These are phyloP conservation scores for Ligdia adustata DNA, from an alignment of 2,888 invertebrate species.

Conservation along the genomic window DNA sequence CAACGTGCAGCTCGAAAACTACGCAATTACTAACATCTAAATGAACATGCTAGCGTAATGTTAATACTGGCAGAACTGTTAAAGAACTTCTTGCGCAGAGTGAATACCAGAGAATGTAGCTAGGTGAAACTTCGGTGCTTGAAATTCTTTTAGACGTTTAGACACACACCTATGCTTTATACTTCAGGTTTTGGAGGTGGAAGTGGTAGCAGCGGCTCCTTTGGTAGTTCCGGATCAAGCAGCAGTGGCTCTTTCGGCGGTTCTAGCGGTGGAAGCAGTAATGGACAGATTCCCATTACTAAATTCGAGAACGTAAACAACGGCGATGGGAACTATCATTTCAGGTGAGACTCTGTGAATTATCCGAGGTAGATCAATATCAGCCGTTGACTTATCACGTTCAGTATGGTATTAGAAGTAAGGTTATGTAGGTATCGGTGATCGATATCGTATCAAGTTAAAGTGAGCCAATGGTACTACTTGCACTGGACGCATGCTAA, in stretches of 20 bases:
- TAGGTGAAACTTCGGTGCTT: too few species aligned
- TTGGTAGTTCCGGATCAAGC: conserved; percentile 51
- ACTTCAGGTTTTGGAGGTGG: conserved; percentile 18
- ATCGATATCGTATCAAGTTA: too few species aligned
- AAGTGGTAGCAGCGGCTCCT: conserved; percentile 50
- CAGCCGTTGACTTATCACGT: conserved; percentile 4
- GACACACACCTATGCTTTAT: too few species aligned
- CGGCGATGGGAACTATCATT: conserved; percentile 86
- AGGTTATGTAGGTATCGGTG: neutral
- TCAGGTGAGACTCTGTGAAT: conserved; percentile 70
- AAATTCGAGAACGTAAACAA: conserved; percentile 86
- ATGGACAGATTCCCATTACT: conserved; percentile 81
- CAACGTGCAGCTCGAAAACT: too few species aligned
- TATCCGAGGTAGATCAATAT: conserved; percentile 8
- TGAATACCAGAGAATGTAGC: too few species aligned
- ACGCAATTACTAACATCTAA: too few species aligned
- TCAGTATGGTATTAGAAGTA: conserved; percentile 1
- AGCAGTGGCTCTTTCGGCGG: conserved; percentile 43
- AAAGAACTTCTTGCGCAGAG: too few species aligned
- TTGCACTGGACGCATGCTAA: too few species aligned
- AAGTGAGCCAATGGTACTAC: too few species aligned
- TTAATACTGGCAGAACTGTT: too few species aligned
- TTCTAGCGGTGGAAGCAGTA: conserved; percentile 59
- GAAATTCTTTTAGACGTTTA: too few species aligned
- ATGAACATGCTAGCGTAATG: too few species aligned